Base-by-base conservation (phyloP, 2,888 invertebrate genomes). In the Gasteruption jaculator region DNA sequence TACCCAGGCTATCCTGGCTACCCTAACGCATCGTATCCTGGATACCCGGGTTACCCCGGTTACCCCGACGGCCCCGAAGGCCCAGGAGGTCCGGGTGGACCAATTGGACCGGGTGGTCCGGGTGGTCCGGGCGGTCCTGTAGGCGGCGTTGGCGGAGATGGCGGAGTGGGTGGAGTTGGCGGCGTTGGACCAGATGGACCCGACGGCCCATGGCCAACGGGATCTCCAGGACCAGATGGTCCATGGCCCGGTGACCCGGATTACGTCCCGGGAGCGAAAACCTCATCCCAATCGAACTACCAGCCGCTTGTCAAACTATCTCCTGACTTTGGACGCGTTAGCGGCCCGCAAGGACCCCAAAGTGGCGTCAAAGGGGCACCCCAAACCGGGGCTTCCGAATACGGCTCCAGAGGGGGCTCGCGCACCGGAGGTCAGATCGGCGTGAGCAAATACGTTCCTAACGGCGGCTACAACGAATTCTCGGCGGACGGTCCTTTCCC, bases 221-320 rank as follows among this genome's bases (percentile, higher is more conserved):
- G 67, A 27, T 58, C 61, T 3, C 63, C 66, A 1, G 66, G 65
- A 5, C 67, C 65, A 2, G 56, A 65, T 32, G 61, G 61, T 3
- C 63, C 71, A 20, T 62, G 69, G 56, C 67, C 68, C 10, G 71
- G 72, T 3, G 63, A 67, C 41, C 70, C 71, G 12, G 66, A 61
- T 7, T 58, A 65, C 21, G 46, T 58, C n/a, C 45, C 59, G 3
- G 48, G 41, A 11, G 10, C n/a, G 15, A 37, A 35, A 21, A 22
- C 43, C 22, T 43, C 46, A 8, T 27, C 38, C 0, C 22, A 16
- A 15, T 25, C 44, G 7, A 39, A 25, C 2, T 18, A 48, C n/a
- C 40, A 38, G 22, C n/a, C n/a, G n/a, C n/a, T n/a, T n/a, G n/a
- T n/a, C n/a, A n/a, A n/a, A n/a, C n/a, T n/a, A n/a, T n/a, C n/a